These are phyloP conservation scores for Ornithorhynchus anatinus DNA, from an alignment of 2,113 vertebrate species.

Conservation along the genomic window DNA sequence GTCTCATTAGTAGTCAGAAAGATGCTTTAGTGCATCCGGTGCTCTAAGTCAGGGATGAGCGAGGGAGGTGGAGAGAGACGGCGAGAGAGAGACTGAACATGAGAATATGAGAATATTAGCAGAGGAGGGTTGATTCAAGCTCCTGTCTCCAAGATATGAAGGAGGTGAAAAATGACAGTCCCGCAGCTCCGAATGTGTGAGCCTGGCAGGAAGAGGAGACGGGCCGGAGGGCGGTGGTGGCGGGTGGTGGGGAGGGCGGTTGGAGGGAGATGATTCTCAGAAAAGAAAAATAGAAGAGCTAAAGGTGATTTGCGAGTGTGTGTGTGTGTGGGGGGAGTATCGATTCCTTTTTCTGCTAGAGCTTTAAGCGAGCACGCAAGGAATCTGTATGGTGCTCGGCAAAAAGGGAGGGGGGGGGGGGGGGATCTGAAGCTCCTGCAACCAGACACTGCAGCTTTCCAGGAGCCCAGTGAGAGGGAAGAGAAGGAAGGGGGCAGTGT, in stretches of 20 bases:
- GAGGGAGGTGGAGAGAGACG: conserved; percentile 2
- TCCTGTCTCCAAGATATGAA: conserved; percentile 42
- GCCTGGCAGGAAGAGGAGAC: conserved; percentile 21
- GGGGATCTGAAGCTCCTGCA: conserved; percentile 70
- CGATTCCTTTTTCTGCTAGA: conserved; percentile 69
- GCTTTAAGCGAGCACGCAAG: conserved; percentile 72
- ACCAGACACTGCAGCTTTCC: conserved; percentile 76
- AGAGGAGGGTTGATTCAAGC: not conserved
- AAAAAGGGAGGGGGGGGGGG: no score
- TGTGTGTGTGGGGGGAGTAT: conserved; percentile 38
- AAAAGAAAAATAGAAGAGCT: conserved; percentile 34
- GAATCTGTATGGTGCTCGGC: conserved; percentile 76
- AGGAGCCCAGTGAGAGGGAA: conserved; percentile 67
- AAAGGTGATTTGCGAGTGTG: conserved; percentile 36
- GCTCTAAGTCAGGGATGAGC: conserved; percentile 20
- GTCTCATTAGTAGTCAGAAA: conserved; percentile 56
- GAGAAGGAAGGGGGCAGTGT: conserved; percentile 89
- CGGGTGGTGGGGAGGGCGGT: conserved; percentile 16
- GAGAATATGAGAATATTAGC: conserved; percentile 38
- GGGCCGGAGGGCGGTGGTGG: not conserved
- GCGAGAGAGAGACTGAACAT: conserved; percentile 60
- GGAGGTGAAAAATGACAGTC: conserved; percentile 41
- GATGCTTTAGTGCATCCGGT: conserved; percentile 27
- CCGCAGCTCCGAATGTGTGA: conserved; percentile 35
- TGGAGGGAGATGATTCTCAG: not conserved